Percentiles rank a stretch among this genome's conserved stretches.
phyloP scores from a whole-genome alignment of 53 echinoderm and acorn worm genomes.

The Echinarachnius parma region DNA sequence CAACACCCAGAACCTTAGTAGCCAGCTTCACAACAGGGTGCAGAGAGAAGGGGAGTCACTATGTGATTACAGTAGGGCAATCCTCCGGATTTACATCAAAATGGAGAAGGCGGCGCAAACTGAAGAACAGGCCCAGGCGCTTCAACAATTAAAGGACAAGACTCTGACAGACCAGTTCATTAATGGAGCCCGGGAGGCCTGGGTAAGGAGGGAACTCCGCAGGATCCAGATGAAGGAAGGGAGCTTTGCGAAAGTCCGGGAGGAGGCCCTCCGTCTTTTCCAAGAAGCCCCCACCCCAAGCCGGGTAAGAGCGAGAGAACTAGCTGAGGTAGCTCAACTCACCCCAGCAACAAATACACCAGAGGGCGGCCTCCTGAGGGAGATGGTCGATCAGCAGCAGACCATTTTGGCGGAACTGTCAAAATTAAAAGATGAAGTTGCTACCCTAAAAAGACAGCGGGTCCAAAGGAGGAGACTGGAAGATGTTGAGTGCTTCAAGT shows the following conservation, averaged over 20 bases:
- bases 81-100: constrained; percentile 19
- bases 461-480: background rate
- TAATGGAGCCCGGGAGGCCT: constrained; percentile 48
- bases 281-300: constrained; percentile 3
- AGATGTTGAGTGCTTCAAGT: constrained; percentile 1
- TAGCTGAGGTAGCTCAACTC: background rate
- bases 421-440: background rate
- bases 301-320: constrained; percentile 11
- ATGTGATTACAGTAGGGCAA: constrained; percentile 30
- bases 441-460: background rate
- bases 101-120: constrained; percentile 36
- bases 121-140: constrained; percentile 10
- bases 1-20: constrained; percentile 13
- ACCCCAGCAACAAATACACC: background rate
- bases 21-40: constrained; percentile 31
- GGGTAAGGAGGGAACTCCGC: constrained; percentile 49
- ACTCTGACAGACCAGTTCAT: constrained; percentile 43
- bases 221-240: constrained; percentile 13
- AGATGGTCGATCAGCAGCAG: background rate
- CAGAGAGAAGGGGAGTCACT: constrained; percentile 40
- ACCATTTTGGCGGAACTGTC: background rate
- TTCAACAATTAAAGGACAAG: constrained; percentile 22
- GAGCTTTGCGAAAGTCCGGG: constrained; percentile 16
- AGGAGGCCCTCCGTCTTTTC: constrained; percentile 42
- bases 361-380: background rate